Base-by-base conservation (phyloP, 64 coral and sea anemone species). In the Stichodactyla helianthus region DNA sequence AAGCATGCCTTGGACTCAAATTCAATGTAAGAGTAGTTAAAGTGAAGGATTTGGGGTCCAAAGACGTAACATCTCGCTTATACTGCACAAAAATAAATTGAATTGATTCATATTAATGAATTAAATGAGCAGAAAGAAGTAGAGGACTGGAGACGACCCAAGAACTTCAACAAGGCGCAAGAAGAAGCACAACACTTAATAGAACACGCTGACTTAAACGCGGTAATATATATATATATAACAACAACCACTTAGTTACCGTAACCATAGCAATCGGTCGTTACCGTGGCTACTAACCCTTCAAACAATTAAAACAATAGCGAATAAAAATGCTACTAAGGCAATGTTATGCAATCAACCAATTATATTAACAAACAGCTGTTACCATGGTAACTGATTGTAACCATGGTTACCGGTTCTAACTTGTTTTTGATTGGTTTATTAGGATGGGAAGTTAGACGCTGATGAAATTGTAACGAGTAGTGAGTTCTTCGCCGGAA, bases 121-220 rank as follows among this genome's bases (percentile, higher is more conserved):
- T 44, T 44, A 44, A 44, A 44, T 44, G 35, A 44, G 35, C 65
- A 98, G 95, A 94, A 89, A 90, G 95, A 98, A 88, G 82, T 98
- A 28, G 92, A 94, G 58, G 92, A 89, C 10, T 98, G 92, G 95
- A 91, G 92, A 79, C 87, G 89, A 65, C 95, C 95, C 35, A 78
- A 77, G 56, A 98, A 94, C 70, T 98, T 89, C 57, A 94, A 98
- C 84, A 92, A 98, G 35, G 95, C 95, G 1, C 89, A 89, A 14
- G 95, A 85, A 31, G 92, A 98, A 82, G 95, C 95, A 4, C 88
- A 92, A 51, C 95, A 98, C 62, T 89, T 98, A 74, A 98, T 98
- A 61, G 95, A 98, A 27, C 90, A 89, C 76, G 89, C 95, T 50
- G 95, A 98, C 59, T 77, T 91, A 6, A 89, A 98, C 74, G 71